Percentiles rank a stretch among this genome's conserved stretches.
Evolutionary conservation across 2,113 vertebrate species (phyloP).

Genomic region (Trematomus loennbergii): DNA sequence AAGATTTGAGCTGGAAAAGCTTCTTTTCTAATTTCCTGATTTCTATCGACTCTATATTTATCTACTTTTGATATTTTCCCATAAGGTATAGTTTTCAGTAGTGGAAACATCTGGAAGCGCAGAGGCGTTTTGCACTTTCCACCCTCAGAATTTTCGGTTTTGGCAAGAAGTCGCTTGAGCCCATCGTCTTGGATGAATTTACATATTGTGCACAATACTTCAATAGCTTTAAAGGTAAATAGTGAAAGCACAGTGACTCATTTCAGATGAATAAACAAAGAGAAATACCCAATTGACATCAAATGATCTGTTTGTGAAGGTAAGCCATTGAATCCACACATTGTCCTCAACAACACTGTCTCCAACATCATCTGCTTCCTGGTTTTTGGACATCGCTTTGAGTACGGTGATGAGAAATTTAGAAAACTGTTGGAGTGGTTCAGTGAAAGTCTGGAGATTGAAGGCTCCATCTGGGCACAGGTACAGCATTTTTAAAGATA

Average conservation of each 20-base stretch:
- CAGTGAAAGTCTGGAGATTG: slow-evolving; percentile 51
- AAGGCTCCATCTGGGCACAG: slow-evolving; percentile 72
- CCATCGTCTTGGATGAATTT: slow-evolving; percentile 84
- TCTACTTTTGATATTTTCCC: background rate
- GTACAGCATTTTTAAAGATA: slow-evolving; percentile 57
- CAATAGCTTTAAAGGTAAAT: slow-evolving; percentile 31
- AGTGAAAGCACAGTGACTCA: accelerated
- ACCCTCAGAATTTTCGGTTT: slow-evolving; percentile 85
- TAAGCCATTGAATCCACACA: slow-evolving; percentile 77
- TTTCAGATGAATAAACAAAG: background rate
- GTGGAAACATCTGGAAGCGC: slow-evolving; percentile 76
- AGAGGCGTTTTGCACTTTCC: slow-evolving; percentile 79
- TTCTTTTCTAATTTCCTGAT: background rate
- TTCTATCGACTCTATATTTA: background rate
- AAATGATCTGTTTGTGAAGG: slow-evolving; percentile 31
- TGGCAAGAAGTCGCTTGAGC: slow-evolving; percentile 82
- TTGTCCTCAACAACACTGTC: slow-evolving; percentile 83
- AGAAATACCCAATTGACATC: background rate
- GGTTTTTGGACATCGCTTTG: slow-evolving; percentile 86
- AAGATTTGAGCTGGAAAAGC: too few relatives aligned
- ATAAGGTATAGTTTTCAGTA: slow-evolving; percentile 60
- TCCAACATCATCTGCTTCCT: slow-evolving; percentile 88
- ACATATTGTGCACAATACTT: slow-evolving; percentile 33
- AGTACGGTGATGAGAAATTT: slow-evolving; percentile 83
- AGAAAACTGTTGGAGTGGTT: slow-evolving; percentile 69